phyloP scores from a whole-genome alignment of 2,113 vertebrate genomes.

The Seriola quinqueradiata region DNA sequence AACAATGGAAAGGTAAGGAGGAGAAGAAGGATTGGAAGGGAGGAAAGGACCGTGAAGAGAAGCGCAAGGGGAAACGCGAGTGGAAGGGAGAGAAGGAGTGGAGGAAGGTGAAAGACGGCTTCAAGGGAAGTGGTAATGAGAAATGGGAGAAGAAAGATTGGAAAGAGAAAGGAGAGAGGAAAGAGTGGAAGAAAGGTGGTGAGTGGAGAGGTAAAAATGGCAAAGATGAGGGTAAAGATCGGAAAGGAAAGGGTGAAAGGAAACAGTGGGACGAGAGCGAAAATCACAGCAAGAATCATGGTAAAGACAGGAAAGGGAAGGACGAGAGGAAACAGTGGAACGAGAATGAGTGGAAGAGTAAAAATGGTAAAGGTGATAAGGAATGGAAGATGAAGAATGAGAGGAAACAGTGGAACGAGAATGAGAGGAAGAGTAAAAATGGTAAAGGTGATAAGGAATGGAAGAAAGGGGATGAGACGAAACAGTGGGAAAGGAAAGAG shows the following conservation, averaged over 20 bases:
- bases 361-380: conserved; percentile 12
- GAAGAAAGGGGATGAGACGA: conserved; percentile 21
- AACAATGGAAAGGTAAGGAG: conserved; percentile 44
- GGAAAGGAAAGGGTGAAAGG: conserved; percentile 49
- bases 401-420: conserved; percentile 8
- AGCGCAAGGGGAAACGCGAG: conserved; percentile 19
- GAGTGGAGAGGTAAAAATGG: conserved; percentile 32
- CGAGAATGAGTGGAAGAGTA: conserved; percentile 5
- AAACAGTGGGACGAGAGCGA: conserved; percentile 41
- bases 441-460: background rate
- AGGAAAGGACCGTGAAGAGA: conserved; percentile 46
- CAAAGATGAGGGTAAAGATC: conserved; percentile 40
- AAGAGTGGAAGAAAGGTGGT: conserved; percentile 49
- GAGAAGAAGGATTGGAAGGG: conserved; percentile 45
- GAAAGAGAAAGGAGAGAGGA: conserved; percentile 56
- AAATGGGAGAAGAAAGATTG: conserved; percentile 48
- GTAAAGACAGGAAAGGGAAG: conserved; percentile 15
- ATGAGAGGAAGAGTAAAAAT: no score
- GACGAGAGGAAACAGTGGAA: conserved; percentile 42
- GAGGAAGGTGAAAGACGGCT: conserved; percentile 52
- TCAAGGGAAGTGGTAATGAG: conserved; percentile 52
- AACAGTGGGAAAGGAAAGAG: conserved; percentile 28
- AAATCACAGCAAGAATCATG: conserved; percentile 15
- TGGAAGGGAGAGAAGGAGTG: conserved; percentile 49
- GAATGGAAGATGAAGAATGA: conserved; percentile 31